Base-by-base conservation (phyloP, 2,888 invertebrate species). In the Euphydryas editha region DNA sequence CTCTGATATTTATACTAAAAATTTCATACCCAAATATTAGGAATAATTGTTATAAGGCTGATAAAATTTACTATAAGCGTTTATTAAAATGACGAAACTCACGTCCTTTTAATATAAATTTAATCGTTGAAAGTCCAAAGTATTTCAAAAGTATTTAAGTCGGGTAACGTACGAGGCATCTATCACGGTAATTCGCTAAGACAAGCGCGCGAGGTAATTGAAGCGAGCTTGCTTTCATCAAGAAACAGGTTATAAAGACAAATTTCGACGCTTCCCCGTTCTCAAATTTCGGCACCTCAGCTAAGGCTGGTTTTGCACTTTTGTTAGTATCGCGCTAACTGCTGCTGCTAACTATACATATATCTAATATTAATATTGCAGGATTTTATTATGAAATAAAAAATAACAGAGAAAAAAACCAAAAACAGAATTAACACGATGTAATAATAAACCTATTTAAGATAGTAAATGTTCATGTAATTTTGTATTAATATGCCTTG, bases 201-300 rank as follows among this genome's bases (percentile, higher is more conserved):
- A 61, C 60, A 37, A 30, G 56, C 15, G 17, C 1, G 60, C 39
- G 21, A 36, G 67, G 67, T 62, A 55, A 67, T 67, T 69, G 65
- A 69, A 62, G 62, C 65, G 65, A 42, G 30, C 54, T 15, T 54
- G 30, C 20, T 44, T 37, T 61, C 64, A 61, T 67, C 56, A 59
- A 67, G 59, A 58, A 63, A 44, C 10, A 57, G 63, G 44, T 46
- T 30, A 30, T 30, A 30, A 30, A 30, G 30, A 30, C 47, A 57
- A 66, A 67, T 65, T 66, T 62, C 54, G 65, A 36, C 60, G 57
- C 65, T 56, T 59, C 67, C 61, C 62, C 65, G 54, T 57, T 51
- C 62, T 65, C 51, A 65, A 63, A 69, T 70, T 55, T 60, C 69
- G 72, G 73, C 75, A 72, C 75, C 72, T 75, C 68, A 55, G 64